A percentile compares a stretch with the other conserved stretches of the same genome.
Conservation (phyloP, 2,113 vertebrate species). For the Clarias gariepinus region DNA sequence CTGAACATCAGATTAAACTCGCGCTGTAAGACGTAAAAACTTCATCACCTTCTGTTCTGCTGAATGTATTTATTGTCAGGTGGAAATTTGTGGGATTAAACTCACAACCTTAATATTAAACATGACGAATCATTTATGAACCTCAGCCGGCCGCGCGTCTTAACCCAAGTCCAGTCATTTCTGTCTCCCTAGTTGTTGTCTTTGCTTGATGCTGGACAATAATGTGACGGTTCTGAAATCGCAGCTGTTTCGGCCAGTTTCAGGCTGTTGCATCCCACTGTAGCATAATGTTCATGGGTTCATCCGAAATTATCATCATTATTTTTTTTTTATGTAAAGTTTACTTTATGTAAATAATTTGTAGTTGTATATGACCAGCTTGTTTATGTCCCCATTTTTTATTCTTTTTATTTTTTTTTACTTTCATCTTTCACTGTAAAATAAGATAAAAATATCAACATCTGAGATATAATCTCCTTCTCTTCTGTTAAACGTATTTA, state of each 20-base stretch:
- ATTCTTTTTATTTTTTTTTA: background rate
- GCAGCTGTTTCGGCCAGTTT: no score
- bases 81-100: background rate
- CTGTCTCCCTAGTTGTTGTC: no score
- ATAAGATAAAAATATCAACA: background rate
- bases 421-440: background rate
- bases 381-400: background rate
- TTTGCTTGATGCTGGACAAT: no score
- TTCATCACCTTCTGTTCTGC: background rate
- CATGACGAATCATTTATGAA: no score
- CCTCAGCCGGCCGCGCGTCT: no score
- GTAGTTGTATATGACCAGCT: background rate
- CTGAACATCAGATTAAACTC: background rate
- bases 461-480: background rate
- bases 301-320: no score
- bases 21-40: background rate
- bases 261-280: background rate
- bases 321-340: background rate
- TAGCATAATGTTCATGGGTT: background rate
- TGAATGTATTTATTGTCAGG: background rate
- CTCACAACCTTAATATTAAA: background rate
- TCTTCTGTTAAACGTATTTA: background rate
- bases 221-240: no score
- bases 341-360: constrained; percentile 6
- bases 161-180: no score